Evolutionary conservation across 2,888 invertebrate species (phyloP), one percentile per base, ranked within the genome.

Genomic region (Thereva nobilitata): DNA sequence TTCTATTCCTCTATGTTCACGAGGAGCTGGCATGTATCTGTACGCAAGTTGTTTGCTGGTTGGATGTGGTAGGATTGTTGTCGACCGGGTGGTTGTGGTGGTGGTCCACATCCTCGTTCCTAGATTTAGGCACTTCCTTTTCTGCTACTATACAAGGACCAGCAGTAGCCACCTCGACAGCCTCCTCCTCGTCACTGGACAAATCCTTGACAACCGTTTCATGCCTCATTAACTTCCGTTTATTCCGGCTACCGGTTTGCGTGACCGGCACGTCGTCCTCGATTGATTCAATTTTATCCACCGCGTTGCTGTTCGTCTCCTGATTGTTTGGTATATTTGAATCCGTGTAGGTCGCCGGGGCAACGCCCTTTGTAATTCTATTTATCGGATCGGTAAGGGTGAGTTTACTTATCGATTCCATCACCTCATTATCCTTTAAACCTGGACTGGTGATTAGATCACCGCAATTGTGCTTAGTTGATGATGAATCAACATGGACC

Each of bases 401-500:
- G 1, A 54, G 38, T 38, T 65, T 65, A 34, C 10, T 54, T 12
- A 59, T 55, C 4, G 64, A 42, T 55, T 67, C 67, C 8, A 45
- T 47, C 5, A 49, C 40, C 6, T 47, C 64, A 10, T 41, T 4
- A 38, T 64, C 54, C 9, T 47, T 54, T 8, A 45, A 12, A n/a
- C 34, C 40, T 10, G 12, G 5, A 8, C n/a, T 42, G 10, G 38
- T 12, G 23, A 12, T 55, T 7, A 57, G 38, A 41, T 49, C 54
- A 34, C 23, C 66, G 8, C 63, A 67, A 38, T 49, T 54, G 35
- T 44, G 41, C 59, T 56, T 67, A 7, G 40, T 37, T 12, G 45
- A 44, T 10, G 40, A 54, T 23, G 23, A 23, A 38, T 68, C 79
- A 45, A 80, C 74, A 77, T 92, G 92, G 79, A 91, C 90, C 23